Evolutionary conservation across 2,113 vertebrate genomes (phyloP), one percentile per base, ranked within the genome.

Genomic region (Garra rufa): DNA sequence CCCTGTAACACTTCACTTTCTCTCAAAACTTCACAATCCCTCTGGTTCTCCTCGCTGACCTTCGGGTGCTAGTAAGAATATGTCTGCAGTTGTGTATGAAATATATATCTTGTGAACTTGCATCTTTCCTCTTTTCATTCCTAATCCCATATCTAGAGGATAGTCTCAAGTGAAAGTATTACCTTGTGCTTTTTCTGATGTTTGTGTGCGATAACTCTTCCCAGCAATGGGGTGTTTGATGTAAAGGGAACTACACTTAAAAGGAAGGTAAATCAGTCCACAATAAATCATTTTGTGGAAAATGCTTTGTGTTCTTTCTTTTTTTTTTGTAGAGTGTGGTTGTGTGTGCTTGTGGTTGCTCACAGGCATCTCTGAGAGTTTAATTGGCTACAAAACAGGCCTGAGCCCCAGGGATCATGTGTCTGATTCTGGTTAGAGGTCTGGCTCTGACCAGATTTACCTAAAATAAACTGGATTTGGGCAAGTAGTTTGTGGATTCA

Each of bases 151-250:
- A 95, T 97, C 95, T 97, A 97, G 96, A 96, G 93, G 94, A 95
- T 98, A 98, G 97, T 96, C 96, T 96, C 90, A 94, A 96, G 95
- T 97, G 94, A 94, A 96, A 97, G 96, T 97, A 97, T 96, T 96
- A 96, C 93, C 95, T 95, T 97, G 94, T 96, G 97, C 96, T 99
- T 98, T 76, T 96, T 98, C 97, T 96, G 96, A 97, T 97, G 96
- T 98, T 96, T 97, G 96, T 99, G 97, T 97, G 97, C 96, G 97
- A 97, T 97, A 92, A 95, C 94, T 95, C 95, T 96, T 95, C 92
- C 92, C 94, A 89, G 92, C 93, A 89, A 96, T 92, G 94, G 94
- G 88, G 91, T 95, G 96, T 95, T 96, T 96, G 95, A 96, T 96
- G 95, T 97, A 97, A 97, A 96, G 89, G 95, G 94, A 96, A 94